Percentiles rank a stretch among this genome's conserved stretches.
Conservation (phyloP, 1,140 invertebrate genomes). For the Drosophila hydei region DNA sequence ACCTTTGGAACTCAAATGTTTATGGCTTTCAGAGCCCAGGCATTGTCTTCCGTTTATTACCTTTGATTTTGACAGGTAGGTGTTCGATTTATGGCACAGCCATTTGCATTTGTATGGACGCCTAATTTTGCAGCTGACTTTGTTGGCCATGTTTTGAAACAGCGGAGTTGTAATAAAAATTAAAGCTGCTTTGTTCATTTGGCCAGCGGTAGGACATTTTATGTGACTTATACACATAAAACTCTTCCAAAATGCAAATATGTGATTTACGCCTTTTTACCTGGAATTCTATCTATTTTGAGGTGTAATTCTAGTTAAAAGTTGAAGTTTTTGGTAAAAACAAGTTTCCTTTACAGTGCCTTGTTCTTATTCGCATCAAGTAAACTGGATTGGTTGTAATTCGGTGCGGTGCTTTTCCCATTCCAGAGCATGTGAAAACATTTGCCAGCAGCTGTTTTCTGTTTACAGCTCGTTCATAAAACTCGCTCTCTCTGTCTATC, state of each 20-base stretch:
- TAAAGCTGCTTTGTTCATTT: background rate
- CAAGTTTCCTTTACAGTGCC: background rate
- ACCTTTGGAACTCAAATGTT: slow-evolving; percentile 35
- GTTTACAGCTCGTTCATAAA: slow-evolving; percentile 55
- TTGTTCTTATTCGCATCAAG: too few species aligned
- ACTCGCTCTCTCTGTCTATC: background rate
- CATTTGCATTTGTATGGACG: slow-evolving; percentile 35
- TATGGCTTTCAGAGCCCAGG: slow-evolving; percentile 40
- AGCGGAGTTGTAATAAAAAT: slow-evolving; percentile 19
- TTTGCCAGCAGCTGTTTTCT: slow-evolving; percentile 66
- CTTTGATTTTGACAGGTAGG: slow-evolving; percentile 24
- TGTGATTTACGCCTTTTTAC: too few species aligned
- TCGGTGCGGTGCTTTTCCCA: background rate
- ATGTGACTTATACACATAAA: background rate
- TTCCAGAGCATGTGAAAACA: background rate
- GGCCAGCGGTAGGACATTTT: slow-evolving; percentile 3
- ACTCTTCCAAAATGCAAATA: background rate
- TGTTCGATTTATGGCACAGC: slow-evolving; percentile 41
- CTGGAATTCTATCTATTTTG: too few species aligned
- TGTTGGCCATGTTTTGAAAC: slow-evolving; percentile 9
- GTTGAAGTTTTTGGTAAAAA: background rate
- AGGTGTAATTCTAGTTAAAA: background rate
- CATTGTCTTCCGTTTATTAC: slow-evolving; percentile 47
- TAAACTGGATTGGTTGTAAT: background rate
- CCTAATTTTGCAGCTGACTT: slow-evolving; percentile 9